Base-by-base conservation (phyloP, 2,888 invertebrate species). In the Macrophya annulata region DNA sequence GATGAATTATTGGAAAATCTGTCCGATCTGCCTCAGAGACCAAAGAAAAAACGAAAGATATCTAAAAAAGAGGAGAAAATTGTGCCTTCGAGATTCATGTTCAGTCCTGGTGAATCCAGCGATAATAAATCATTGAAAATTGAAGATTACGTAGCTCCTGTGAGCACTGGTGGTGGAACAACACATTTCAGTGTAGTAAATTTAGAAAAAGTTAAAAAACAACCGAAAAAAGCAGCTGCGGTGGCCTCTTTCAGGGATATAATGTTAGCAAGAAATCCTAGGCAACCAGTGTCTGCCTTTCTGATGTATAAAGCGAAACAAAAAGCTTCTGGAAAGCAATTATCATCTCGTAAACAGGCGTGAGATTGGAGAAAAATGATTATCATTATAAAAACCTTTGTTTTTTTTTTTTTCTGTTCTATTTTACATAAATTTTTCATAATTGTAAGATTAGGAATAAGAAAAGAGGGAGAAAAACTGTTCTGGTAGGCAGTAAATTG, bases 241-340 rank as follows among this genome's bases (percentile, higher is more conserved):
- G 86, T 88, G 5, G 15, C 65, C 8, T 87, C 85, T 4, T 93
- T 91, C 48, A 88, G 91, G 1, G 89, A 91, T 62, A 89, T 86
- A n/a, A 90, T 93, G 89, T 86, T 92, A 2, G 85, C 89, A 21
- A 89, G 91, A 37, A 93, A 93, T 86, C 25, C 85, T 0, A 89
- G 90, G 9, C 89, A 91, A 55, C 88, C 90, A 0, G 82, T 89
- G 0, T 89, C 91, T 1, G 87, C 90, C 8, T 92, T 91, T 85
- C 85, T 89, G 2, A 88, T 89, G 86, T 90, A 91, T 87, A 88
- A 90, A 40, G 88, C 90, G 15, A 93, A 93, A 82, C 88, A 89
- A 55, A 89, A 90, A 62, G 87, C 89, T 17, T 84, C 86, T 15
- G 86, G 87, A 17, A 89, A 82, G 48, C 82, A 87, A 55, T 68